These are phyloP conservation scores for Distichodus sexfasciatus DNA, from an alignment of 2,797 vertebrate species.

Conservation along the genomic window DNA sequence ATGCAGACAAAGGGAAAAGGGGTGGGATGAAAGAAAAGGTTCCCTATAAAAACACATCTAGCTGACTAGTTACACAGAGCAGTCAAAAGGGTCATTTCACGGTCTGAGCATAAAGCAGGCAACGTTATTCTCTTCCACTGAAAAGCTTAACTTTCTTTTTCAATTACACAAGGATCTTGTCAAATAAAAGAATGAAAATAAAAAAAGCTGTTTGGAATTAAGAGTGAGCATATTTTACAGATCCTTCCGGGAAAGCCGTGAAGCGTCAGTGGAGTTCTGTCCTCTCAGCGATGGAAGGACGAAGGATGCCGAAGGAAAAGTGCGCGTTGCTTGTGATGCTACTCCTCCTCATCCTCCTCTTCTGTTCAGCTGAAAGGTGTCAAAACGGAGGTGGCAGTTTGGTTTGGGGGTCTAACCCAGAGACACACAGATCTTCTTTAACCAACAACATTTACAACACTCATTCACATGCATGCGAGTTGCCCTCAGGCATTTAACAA, in stretches of 20 bases:
- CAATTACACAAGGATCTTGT: slow-evolving; percentile 57
- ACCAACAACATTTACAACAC: slow-evolving; percentile 49
- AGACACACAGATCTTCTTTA: slow-evolving; percentile 56
- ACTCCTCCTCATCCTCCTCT: slow-evolving; percentile 87
- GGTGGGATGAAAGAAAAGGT: slow-evolving; percentile 56
- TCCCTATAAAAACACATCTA: slow-evolving; percentile 91
- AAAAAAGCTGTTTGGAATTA: slow-evolving; percentile 75
- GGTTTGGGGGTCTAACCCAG: slow-evolving; percentile 84
- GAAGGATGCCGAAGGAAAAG: slow-evolving; percentile 62
- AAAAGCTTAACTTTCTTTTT: slow-evolving; percentile 78
- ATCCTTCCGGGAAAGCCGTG: slow-evolving; percentile 79
- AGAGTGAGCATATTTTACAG: slow-evolving; percentile 72
- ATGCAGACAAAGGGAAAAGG: slow-evolving; percentile 80
- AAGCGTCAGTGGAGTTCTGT: slow-evolving; percentile 28
- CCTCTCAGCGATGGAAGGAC: slow-evolving; percentile 73
- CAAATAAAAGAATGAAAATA: slow-evolving; percentile 98
- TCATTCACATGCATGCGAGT: slow-evolving; percentile 58
- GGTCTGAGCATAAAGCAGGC: slow-evolving; percentile 51
- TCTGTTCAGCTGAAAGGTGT: slow-evolving; percentile 99
- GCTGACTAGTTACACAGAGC: slow-evolving; percentile 85
- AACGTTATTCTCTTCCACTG: slow-evolving; percentile 67
- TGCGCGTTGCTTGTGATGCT: slow-evolving; percentile 65
- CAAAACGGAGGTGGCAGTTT: slow-evolving; percentile 99
- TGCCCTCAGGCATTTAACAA: neutral
- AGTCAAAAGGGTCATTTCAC: slow-evolving; percentile 74